Conservation (phyloP, 1,140 invertebrate species). For the Dreissena polymorpha region DNA sequence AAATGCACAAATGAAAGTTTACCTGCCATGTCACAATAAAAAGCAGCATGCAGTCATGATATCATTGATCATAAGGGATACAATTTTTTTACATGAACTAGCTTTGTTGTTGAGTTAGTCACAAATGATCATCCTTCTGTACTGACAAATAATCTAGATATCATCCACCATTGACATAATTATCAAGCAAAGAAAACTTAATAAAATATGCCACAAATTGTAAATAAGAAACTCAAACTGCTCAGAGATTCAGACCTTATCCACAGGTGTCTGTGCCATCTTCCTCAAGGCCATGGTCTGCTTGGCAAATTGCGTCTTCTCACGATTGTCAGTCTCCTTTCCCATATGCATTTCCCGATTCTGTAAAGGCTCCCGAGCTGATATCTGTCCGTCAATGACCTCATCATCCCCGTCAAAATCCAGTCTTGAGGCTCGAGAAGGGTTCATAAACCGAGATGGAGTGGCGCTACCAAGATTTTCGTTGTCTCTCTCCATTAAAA, state of each 20-base stretch:
- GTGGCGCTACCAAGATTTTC: slow-evolving; percentile 63
- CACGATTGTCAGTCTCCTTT: slow-evolving; percentile 59
- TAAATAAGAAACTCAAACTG: background rate
- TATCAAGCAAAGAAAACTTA: background rate
- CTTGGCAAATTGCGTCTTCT: slow-evolving; percentile 60
- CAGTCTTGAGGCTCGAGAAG: slow-evolving; percentile 61
- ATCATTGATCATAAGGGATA: no score
- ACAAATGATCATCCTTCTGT: no score
- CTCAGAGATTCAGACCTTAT: slow-evolving; percentile 61
- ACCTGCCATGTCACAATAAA: no score
- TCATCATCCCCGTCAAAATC: slow-evolving; percentile 62
- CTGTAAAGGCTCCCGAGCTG: slow-evolving; percentile 61
- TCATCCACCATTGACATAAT: no score
- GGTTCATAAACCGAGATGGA: slow-evolving; percentile 60
- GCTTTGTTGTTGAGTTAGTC: no score
- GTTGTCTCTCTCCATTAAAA: slow-evolving; percentile 60
- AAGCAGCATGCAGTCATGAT: no score
- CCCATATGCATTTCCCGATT: slow-evolving; percentile 56
- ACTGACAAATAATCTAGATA: no score
- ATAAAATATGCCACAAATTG: background rate
- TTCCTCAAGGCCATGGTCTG: slow-evolving; percentile 62
- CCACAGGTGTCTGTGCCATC: slow-evolving; percentile 67
- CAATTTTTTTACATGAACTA: no score
- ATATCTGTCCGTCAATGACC: slow-evolving; percentile 59
- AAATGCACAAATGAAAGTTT: no score